Evolutionary conservation across 2,113 vertebrate species (phyloP), one percentile per base, ranked within the genome.

Genomic region (Epinephelus moara): DNA sequence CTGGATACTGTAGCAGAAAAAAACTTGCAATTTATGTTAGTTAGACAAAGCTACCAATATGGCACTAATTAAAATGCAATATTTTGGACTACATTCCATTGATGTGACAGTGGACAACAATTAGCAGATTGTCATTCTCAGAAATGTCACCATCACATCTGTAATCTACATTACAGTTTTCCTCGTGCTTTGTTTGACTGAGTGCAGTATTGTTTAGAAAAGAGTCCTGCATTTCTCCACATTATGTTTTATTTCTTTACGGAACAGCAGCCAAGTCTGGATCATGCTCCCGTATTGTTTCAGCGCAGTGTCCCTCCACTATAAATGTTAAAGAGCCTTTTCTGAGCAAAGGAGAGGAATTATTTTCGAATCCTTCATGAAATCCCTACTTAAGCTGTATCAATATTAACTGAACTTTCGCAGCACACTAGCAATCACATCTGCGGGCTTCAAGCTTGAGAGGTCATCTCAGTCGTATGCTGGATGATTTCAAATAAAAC

Each of bases 321-420:
- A 13, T 23, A 18, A 45, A 64, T 73, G 19, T 25, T 52, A 17
- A 72, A 60, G 37, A 78, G 8, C 8, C 10, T 25, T 76, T 76
- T 63, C 11, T 78, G 23, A 23, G 10, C 37, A 53, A 45, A 30
- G 13, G 37, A 61, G 4, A 55, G 42, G 57, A 56, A 75, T 59
- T 74, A 77, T 61, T 49, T 75, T n/a, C 3, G 1, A 69, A 40
- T 75, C 59, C 33, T 49, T 75, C 18, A 47, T 19, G 33, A 71
- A 71, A 78, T 40, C 11, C 18, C 18, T 8, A 2, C 68, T 59
- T 53, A 75, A 70, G 33, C 68, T 74, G 8, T 50, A 66, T 72
- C 63, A 71, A 67, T 73, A 84, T 66, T 70, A 78, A 76, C 7
- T 79, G 1, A 10, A 74, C 40, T 53, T 67, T 30, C 13, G 30